Base-by-base conservation (phyloP, 2,888 invertebrate genomes). In the Amphipyra tragopoginis region DNA sequence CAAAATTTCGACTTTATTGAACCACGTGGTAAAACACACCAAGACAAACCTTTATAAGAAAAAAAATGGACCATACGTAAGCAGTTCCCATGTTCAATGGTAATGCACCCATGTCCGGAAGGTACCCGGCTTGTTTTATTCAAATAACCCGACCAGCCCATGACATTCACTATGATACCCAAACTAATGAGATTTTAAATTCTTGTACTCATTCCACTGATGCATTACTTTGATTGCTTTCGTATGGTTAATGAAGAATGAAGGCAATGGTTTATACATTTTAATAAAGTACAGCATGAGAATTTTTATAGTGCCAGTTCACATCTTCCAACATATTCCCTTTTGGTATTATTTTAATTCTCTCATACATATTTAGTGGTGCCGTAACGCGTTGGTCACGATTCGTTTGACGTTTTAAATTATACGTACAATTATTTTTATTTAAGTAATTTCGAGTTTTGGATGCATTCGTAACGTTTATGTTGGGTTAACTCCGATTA, bases 291-390 rank as follows among this genome's bases (percentile, higher is more conserved):
- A 44, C 47, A 6, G 1, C 34, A 54, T n/a, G 6, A 2, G 5
- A 55, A 36, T 33, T 34, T 33, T 13, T 26, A 36, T 39, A 14
- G 51, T 75, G 51, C n/a, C 5, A 11, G 29, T 38, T 73, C 75
- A 80, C 78, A 79, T 79, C 78, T 62, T 48, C 79, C 79, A 58
- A 44, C 42, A 67, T 68, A 67, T 71, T 21, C 29, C 64, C 65
- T 72, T 77, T 76, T 85, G 84, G 87, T 89, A 86, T 86, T 88
- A 89, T 89, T 90, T 90, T 90, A 91, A 91, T 91, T 85, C 86
- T 74, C 87, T 90, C 90, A 91, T 91, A 87, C 87, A 92, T 91
- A 91, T 91, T 89, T 86, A 91, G 83, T 73, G 75, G 81, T 65
- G 21, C 65, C 54, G 80, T 81, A 81, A 82, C 81, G 82, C 86